Base-by-base conservation (phyloP, 2,888 invertebrate species). In the Tenthredo livida region DNA sequence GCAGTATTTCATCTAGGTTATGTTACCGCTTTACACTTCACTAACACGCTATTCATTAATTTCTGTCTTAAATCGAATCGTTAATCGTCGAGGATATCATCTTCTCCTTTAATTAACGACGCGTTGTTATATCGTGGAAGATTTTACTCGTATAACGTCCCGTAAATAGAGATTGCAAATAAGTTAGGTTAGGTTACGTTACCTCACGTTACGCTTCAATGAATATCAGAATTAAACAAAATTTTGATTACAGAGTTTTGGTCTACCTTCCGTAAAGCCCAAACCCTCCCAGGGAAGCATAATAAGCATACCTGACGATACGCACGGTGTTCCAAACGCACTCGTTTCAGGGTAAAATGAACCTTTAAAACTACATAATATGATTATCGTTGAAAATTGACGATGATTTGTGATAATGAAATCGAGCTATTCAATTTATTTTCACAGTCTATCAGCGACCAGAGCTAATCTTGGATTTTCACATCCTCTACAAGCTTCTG, bases 401-500 rank as follows among this genome's bases (percentile, higher is more conserved):
- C 61, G 61, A 67, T 17, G 29, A 67, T 67, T 29, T 15, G 15
- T 15, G 29, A 5, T 3, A 9, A 15, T 4, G 43, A 72, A 50
- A 21, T 67, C 84, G 29, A 84, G 84, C 43, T n/a, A 40, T n/a
- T n/a, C 0, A 1, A 43, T 25, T 65, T 29, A 70, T 33, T 85
- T 85, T 40, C 94, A 93, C 86, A 96, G 96, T 1, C 91, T 96
- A 65, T 92, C 94, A 77, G 94, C 94, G 3, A 94, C 94, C 0
- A 95, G 94, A 89, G 93, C 94, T 43, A 94, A 94, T 87, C 89
- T 95, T 83, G 95, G 95, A 86, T 91, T 93, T 73, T 91, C 94
- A 78, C 97, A 97, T 94, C 96, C 97, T 0, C 90, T 97, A 84
- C 96, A 96, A 92, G 91, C 93, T 33, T 96, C 97, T 2, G 96